These are phyloP conservation scores for Crocallis elinguaria DNA, from an alignment of 2,888 invertebrate genomes.

Conservation along the genomic window DNA sequence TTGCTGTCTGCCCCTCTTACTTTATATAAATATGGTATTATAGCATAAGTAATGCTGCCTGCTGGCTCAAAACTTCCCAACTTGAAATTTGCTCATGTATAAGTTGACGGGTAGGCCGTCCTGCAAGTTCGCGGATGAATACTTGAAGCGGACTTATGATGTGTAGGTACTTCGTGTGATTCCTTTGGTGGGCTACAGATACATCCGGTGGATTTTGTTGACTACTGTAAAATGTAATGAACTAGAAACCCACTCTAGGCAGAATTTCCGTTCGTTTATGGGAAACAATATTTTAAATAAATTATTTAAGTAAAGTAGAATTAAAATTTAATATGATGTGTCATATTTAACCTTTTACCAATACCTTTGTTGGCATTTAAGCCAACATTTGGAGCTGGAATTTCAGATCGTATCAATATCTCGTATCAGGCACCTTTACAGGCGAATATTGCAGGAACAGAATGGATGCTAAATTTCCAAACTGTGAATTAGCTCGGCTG, in stretches of 20 bases:
- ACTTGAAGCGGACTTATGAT: slow-evolving; percentile 12
- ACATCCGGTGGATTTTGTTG: too few species aligned
- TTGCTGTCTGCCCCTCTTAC: too few species aligned
- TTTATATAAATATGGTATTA: neutral
- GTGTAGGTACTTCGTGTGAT: neutral
- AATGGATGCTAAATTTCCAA: slow-evolving; percentile 9
- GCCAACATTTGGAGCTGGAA: neutral
- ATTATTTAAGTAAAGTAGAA: too few species aligned
- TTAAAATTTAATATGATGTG: too few species aligned
- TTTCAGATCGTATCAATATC: neutral
- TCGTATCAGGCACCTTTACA: slow-evolving; percentile 1
- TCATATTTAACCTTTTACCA: too few species aligned
- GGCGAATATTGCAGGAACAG: slow-evolving; percentile 2
- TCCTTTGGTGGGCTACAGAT: slow-evolving; percentile 6
- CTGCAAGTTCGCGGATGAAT: slow-evolving; percentile 16
- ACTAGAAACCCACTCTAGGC: too few species aligned
- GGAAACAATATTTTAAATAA: too few species aligned
- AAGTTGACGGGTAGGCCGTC: slow-evolving; percentile 4
- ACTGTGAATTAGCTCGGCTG: slow-evolving; percentile 2
- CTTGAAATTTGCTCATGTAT: slow-evolving; percentile 8
- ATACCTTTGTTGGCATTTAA: too few species aligned
- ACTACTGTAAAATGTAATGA: too few species aligned
- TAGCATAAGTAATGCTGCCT: neutral
- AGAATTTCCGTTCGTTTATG: too few species aligned
- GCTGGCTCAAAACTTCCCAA: neutral